Percentiles rank a stretch among this genome's conserved stretches.
phyloP scores from a whole-genome alignment of 2,797 vertebrate genomes.

The Helarctos malayanus region DNA sequence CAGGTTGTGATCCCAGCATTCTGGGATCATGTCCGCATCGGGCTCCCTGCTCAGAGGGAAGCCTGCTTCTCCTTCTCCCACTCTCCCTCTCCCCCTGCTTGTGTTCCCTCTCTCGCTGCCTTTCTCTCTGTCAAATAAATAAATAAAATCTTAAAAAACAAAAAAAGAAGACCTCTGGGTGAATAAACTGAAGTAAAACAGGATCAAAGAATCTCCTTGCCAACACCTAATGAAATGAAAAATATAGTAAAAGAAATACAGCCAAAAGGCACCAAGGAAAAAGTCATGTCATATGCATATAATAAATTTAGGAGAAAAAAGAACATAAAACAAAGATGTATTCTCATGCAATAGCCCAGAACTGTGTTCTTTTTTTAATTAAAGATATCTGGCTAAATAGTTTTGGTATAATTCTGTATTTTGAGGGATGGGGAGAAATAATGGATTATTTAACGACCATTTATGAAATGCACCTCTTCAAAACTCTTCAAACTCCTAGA shows the following conservation, averaged over 20 bases:
- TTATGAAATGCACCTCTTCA: background rate
- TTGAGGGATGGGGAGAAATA: background rate
- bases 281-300: background rate
- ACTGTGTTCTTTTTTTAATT: background rate
- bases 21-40: too few species aligned
- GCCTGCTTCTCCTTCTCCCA: too few species aligned
- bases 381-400: background rate
- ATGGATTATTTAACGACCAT: background rate
- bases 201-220: background rate
- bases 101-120: too few species aligned
- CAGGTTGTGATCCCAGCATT: too few species aligned
- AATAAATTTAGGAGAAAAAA: background rate
- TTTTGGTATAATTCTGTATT: background rate
- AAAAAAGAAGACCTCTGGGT: background rate
- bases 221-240: constrained; percentile 1
- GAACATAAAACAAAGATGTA: background rate
- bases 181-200: constrained; percentile 18
- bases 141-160: too few species aligned
- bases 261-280: background rate
- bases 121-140: too few species aligned
- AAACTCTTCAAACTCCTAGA: background rate
- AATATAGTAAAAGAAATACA: background rate
- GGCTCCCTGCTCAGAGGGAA: too few species aligned
- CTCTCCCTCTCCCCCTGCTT: too few species aligned
- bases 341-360: background rate